Conservation (phyloP, 1,140 invertebrate genomes). For the Pseudomyrmex sp. region DNA sequence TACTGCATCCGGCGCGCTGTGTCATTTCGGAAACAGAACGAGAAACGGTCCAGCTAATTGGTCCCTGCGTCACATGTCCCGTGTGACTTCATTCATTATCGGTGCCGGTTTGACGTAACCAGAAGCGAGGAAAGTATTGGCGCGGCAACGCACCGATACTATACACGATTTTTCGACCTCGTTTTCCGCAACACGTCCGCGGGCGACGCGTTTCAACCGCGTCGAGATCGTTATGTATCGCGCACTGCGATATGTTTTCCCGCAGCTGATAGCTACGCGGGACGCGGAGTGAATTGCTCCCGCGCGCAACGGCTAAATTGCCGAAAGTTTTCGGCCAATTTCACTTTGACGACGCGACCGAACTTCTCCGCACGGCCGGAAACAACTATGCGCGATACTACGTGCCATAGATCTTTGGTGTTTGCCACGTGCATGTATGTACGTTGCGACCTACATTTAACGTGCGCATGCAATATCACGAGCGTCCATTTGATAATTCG, state of each 20-base stretch:
- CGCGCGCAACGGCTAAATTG: conserved; percentile 65
- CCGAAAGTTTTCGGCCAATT: conserved; percentile 74
- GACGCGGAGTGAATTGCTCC: conserved; percentile 67
- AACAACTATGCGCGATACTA: conserved; percentile 46
- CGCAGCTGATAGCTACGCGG: conserved; percentile 16
- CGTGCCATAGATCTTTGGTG: conserved; percentile 43
- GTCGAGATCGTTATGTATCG: conserved; percentile 32
- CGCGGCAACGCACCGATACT: neutral
- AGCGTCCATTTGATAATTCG: no score
- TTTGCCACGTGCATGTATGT: neutral
- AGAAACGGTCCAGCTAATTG: conserved; percentile 62
- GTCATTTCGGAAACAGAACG: conserved; percentile 41
- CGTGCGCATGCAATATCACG: no score
- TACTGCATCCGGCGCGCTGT: neutral
- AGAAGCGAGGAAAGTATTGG: conserved; percentile 36
- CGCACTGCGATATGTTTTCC: conserved; percentile 17
- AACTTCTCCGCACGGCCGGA: conserved; percentile 44
- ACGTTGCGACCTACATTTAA: conserved; percentile 8
- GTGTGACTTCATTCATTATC: conserved; percentile 62
- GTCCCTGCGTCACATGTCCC: conserved; percentile 56
- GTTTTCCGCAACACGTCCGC: neutral
- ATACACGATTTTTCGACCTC: conserved; percentile 10
- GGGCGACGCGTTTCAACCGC: conserved; percentile 17
- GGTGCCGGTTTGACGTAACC: conserved; percentile 41
- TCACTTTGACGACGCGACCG: conserved; percentile 48